Conservation (phyloP, 2,797 vertebrate species). For the Scolopax bukidnonensis region DNA sequence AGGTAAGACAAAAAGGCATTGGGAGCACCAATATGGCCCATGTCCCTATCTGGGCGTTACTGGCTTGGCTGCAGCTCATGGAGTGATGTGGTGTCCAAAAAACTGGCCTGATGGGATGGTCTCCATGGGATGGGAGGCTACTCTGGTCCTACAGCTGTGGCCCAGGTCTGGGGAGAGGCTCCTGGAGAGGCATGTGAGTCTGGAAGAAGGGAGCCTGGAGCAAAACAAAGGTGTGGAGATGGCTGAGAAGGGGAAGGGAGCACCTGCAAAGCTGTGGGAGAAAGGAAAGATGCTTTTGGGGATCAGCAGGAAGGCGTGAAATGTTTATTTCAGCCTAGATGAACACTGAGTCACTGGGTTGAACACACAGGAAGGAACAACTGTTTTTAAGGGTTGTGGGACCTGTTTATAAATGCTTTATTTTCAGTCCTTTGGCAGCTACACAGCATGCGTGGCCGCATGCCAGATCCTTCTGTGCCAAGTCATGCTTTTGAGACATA, state of each 20-base stretch:
- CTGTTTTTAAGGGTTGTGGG: background rate
- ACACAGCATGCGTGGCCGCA: background rate
- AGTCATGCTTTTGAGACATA: background rate
- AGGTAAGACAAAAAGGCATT: background rate
- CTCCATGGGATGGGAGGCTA: background rate
- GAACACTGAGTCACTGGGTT: background rate
- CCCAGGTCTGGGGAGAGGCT: background rate
- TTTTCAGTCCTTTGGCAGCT: background rate
- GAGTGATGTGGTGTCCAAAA: background rate
- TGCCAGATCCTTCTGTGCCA: background rate
- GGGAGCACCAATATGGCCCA: background rate
- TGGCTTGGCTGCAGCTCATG: background rate
- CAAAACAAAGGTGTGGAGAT: background rate
- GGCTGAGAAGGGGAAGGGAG: background rate
- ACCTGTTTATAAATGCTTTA: background rate
- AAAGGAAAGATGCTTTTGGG: background rate
- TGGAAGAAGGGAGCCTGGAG: background rate
- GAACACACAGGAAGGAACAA: background rate
- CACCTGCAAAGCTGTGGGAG: background rate
- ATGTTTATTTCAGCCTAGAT: background rate
- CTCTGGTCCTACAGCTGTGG: background rate
- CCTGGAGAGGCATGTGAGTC: background rate
- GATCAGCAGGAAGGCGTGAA: background rate
- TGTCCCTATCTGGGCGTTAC: rapidly evolving
- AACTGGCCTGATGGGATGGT: background rate